Percentiles rank a stretch among this genome's conserved stretches.
Evolutionary conservation across 2,113 vertebrate species (phyloP).

Genomic region (Piaya cayana): DNA sequence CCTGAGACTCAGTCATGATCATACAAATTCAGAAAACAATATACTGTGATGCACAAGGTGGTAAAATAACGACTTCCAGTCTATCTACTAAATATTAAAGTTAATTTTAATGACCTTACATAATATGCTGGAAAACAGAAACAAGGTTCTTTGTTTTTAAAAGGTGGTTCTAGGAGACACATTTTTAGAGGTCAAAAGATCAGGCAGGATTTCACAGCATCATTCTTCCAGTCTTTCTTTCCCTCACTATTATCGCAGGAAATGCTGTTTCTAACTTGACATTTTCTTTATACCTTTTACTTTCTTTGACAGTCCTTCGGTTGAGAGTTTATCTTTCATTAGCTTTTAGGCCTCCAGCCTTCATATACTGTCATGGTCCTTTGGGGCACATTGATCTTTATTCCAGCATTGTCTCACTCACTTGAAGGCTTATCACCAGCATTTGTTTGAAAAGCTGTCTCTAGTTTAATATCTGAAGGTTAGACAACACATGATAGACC

Average conservation of each 20-base stretch:
- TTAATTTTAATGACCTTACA: neutral
- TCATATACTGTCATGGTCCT: slow-evolving; percentile 1
- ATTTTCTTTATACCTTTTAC: neutral
- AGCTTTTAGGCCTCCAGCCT: slow-evolving; percentile 34
- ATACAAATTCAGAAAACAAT: neutral
- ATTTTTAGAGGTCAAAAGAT: neutral
- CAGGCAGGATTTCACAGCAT: neutral
- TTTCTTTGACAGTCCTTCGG: neutral
- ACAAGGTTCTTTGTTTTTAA: neutral
- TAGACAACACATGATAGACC: neutral
- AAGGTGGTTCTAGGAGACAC: neutral
- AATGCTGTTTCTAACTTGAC: neutral
- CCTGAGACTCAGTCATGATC: neutral
- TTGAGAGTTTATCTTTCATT: slow-evolving; percentile 65
- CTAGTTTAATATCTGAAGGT: slow-evolving; percentile 55
- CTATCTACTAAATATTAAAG: neutral
- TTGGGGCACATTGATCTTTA: slow-evolving; percentile 39
- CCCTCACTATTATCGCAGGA: neutral
- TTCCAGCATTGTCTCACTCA: slow-evolving; percentile 25
- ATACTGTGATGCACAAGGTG: neutral
- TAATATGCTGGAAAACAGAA: neutral
- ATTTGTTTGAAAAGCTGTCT: slow-evolving; percentile 58
- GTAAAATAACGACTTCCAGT: neutral
- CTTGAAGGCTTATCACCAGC: neutral
- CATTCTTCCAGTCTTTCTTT: slow-evolving; percentile 19